phyloP scores from a whole-genome alignment of 2,113 vertebrate species.

The Paraplagusia blochii region DNA sequence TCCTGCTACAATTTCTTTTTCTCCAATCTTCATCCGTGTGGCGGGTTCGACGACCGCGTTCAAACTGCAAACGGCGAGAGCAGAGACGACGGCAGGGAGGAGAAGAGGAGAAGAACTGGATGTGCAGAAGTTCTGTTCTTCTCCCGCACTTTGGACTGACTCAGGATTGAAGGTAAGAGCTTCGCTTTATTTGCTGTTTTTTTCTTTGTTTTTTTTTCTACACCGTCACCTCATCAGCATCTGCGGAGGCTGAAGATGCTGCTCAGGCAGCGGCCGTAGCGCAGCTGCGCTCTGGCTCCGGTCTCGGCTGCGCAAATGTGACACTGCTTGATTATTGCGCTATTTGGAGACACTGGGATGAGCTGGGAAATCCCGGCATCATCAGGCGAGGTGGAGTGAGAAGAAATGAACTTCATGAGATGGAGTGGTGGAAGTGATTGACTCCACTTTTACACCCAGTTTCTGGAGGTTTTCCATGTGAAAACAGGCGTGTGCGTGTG shows the following conservation, averaged over 20 bases:
- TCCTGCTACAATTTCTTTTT: neutral
- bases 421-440: neutral
- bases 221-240: neutral
- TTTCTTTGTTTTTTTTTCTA: neutral
- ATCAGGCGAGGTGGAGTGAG: neutral
- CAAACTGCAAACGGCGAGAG: slow-evolving; percentile 38
- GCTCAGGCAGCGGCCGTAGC: neutral
- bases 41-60: slow-evolving; percentile 7
- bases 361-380: neutral
- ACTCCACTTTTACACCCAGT: neutral
- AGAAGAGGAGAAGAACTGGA: slow-evolving; percentile 4
- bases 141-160: slow-evolving; percentile 18
- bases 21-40: slow-evolving; percentile 8
- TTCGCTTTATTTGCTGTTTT: neutral
- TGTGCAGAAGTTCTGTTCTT: slow-evolving; percentile 52
- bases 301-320: neutral
- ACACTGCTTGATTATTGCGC: neutral
- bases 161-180: slow-evolving; percentile 50
- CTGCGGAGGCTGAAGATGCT: neutral
- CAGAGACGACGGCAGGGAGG: slow-evolving; percentile 11
- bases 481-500: neutral
- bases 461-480: neutral
- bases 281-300: neutral
- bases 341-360: neutral
- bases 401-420: neutral